Evolutionary conservation across 2,113 vertebrate species (phyloP).

Genomic region (Ophthalmolycus amberensis): DNA sequence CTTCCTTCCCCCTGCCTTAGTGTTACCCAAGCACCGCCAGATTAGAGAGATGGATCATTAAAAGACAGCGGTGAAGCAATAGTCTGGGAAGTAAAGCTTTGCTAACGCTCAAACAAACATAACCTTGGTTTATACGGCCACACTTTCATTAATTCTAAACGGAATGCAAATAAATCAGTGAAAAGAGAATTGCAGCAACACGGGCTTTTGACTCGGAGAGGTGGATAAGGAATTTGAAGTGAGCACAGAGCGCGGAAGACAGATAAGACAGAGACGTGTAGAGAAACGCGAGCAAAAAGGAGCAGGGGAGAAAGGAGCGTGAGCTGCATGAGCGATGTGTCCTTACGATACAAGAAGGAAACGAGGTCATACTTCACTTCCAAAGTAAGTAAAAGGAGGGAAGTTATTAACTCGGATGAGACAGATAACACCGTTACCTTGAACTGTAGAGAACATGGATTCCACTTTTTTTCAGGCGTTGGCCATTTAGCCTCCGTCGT

Average conservation of each 20-base stretch:
- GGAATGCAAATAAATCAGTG: slow-evolving; percentile 76
- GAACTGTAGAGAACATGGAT: slow-evolving; percentile 69
- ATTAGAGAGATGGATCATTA: slow-evolving; percentile 65
- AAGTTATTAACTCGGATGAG: slow-evolving; percentile 76
- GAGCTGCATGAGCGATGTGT: slow-evolving; percentile 72
- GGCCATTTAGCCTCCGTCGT: slow-evolving; percentile 44
- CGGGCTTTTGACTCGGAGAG: slow-evolving; percentile 59
- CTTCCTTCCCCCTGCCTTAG: slow-evolving; percentile 16
- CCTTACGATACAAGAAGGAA: slow-evolving; percentile 55
- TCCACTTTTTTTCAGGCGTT: slow-evolving; percentile 43
- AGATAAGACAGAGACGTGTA: slow-evolving; percentile 73
- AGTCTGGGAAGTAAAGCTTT: slow-evolving; percentile 48
- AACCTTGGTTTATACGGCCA: slow-evolving; percentile 70
- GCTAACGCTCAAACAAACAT: slow-evolving; percentile 75
- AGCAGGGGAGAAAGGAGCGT: slow-evolving; percentile 41
- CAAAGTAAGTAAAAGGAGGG: slow-evolving; percentile 66
- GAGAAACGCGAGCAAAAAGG: slow-evolving; percentile 39
- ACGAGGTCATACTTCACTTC: slow-evolving; percentile 57
- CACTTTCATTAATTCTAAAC: slow-evolving; percentile 72
- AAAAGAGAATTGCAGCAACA: slow-evolving; percentile 71
- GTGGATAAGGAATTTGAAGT: slow-evolving; percentile 68
- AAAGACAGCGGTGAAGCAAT: slow-evolving; percentile 62
- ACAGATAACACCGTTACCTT: slow-evolving; percentile 77
- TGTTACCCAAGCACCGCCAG: slow-evolving; percentile 41
- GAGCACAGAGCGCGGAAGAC: slow-evolving; percentile 62